Conservation (phyloP, 2,113 vertebrate species). For the Phalacrocorax carbo region DNA sequence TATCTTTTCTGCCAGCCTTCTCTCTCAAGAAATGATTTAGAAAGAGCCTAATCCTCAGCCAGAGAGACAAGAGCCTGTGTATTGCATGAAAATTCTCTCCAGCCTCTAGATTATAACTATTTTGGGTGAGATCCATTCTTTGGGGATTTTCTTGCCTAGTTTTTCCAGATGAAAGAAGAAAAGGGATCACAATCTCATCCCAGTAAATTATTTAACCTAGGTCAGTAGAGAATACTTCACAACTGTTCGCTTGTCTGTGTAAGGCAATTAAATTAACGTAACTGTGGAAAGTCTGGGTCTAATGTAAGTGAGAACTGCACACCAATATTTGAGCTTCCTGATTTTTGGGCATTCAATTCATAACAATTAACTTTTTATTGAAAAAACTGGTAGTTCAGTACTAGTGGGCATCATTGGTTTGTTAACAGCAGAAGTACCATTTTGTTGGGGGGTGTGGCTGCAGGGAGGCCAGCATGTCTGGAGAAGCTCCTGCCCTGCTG, state of each 20-base stretch:
- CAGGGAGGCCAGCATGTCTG: neutral
- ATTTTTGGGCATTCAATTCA: neutral
- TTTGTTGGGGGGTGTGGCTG: neutral
- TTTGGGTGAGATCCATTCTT: neutral
- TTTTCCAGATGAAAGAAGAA: neutral
- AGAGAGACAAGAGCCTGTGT: neutral
- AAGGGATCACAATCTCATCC: neutral
- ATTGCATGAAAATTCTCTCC: neutral
- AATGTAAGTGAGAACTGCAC: neutral
- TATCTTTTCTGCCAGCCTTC: neutral
- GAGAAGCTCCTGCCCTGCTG: neutral
- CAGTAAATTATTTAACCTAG: neutral
- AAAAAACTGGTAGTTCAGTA: neutral
- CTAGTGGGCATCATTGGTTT: neutral
- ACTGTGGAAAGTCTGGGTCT: neutral
- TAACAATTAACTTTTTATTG: neutral
- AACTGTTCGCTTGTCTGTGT: neutral
- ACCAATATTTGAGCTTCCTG: neutral
- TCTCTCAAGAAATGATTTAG: neutral
- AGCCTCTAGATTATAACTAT: neutral
- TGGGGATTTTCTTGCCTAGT: neutral
- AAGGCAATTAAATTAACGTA: neutral
- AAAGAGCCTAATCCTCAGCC: neutral
- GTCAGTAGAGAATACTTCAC: neutral
- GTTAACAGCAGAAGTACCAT: neutral